phyloP scores from a whole-genome alignment of 2,113 vertebrate genomes.

The Archocentrus centrarchus region DNA sequence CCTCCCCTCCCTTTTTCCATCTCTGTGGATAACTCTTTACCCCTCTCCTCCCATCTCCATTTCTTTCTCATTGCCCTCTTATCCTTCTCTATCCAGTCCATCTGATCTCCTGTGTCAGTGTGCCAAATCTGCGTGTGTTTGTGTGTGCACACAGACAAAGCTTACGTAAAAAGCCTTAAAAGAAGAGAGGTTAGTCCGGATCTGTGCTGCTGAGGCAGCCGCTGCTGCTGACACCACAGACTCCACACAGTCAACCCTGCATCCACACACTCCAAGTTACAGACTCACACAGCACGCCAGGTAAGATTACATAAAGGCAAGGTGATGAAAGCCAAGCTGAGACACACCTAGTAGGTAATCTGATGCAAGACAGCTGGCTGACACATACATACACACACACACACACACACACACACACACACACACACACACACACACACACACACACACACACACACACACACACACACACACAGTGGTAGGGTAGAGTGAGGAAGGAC shows the following conservation, averaged over 20 bases:
- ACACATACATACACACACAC: too few species aligned
- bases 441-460: neutral
- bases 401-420: too few species aligned
- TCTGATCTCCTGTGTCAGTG: slow-evolving; percentile 73
- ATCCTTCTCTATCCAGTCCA: slow-evolving; percentile 67
- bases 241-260: neutral
- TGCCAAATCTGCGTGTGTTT: slow-evolving; percentile 57
- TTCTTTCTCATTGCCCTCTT: slow-evolving; percentile 56
- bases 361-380: slow-evolving; percentile 65
- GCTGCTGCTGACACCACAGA: slow-evolving; percentile 7
- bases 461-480: slow-evolving; percentile 1
- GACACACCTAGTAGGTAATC: slow-evolving; percentile 64
- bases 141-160: slow-evolving; percentile 9
- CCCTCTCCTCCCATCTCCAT: slow-evolving; percentile 25
- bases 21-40: neutral
- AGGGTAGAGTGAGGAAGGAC: neutral
- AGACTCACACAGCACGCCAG: slow-evolving; percentile 37
- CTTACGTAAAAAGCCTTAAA: slow-evolving; percentile 68
- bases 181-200: slow-evolving; percentile 20
- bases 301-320: slow-evolving; percentile 69
- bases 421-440: too few species aligned
- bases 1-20: slow-evolving; percentile 9
- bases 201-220: neutral
- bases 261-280: neutral
- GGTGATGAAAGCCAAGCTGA: slow-evolving; percentile 66